These are phyloP conservation scores for Oreochromis niloticus DNA, from an alignment of 2,113 vertebrate species.

Conservation along the genomic window DNA sequence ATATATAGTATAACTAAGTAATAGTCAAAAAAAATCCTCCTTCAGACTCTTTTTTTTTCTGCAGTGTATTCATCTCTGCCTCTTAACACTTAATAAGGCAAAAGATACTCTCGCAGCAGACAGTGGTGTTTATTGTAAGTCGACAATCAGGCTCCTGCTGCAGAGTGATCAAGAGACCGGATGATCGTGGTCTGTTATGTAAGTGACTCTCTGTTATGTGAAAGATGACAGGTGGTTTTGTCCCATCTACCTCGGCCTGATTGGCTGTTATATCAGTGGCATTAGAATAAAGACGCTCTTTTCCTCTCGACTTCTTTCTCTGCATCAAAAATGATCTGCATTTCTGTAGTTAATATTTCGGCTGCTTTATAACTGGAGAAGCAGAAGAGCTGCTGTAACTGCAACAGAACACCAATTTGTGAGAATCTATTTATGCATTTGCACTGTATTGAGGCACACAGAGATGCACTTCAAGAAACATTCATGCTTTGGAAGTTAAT, in stretches of 20 bases:
- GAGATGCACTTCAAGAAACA: background rate
- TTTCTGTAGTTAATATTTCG: background rate
- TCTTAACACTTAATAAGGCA: background rate
- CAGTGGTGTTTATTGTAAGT: background rate
- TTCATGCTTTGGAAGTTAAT: slow-evolving; percentile 22
- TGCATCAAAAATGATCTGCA: background rate
- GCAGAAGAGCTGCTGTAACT: background rate
- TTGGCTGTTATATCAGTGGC: slow-evolving; percentile 19
- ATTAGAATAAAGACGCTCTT: slow-evolving; percentile 27
- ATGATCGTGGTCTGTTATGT: slow-evolving; percentile 6
- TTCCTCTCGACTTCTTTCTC: background rate
- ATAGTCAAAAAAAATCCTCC: background rate
- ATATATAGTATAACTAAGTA: background rate
- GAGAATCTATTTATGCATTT: background rate
- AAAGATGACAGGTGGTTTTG: slow-evolving; percentile 44
- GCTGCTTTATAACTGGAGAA: background rate
- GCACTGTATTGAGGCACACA: background rate
- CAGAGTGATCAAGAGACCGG: background rate
- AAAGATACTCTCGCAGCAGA: background rate
- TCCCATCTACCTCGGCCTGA: slow-evolving; percentile 4
- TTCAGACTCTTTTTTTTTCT: background rate
- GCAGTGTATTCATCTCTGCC: background rate
- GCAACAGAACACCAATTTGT: background rate
- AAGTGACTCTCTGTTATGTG: background rate
- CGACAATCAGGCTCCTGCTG: slow-evolving; percentile 1